A percentile compares a stretch with the other conserved stretches of the same genome.
These are phyloP conservation scores for Dendrolimus pini DNA, from an alignment of 2,888 invertebrate genomes.

Conservation along the genomic window DNA sequence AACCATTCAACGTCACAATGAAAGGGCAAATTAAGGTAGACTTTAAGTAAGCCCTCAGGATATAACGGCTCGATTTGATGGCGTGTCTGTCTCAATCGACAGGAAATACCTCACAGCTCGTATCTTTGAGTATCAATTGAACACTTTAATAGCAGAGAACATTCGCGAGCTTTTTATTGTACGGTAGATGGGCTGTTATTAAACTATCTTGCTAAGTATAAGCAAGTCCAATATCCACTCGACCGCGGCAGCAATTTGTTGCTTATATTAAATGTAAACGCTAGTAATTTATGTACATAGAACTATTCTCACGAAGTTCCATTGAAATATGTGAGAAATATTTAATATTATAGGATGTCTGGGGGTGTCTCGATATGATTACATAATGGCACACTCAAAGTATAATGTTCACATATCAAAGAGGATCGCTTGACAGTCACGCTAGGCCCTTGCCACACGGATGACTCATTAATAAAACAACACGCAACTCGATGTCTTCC, in stretches of 20 bases:
- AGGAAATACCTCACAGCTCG: neutral
- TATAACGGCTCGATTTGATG: neutral
- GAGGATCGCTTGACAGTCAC: constrained; percentile 23
- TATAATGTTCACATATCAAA: constrained; percentile 4
- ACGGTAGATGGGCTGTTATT: too few relatives aligned
- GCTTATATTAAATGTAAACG: too few relatives aligned
- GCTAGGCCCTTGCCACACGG: constrained; percentile 19
- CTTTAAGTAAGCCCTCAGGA: neutral
- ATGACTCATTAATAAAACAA: constrained; percentile 37
- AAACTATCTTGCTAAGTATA: too few relatives aligned
- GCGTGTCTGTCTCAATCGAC: neutral
- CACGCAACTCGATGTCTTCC: constrained; percentile 10
- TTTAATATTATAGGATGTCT: neutral
- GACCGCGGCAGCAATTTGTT: too few relatives aligned
- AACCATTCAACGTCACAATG: neutral
- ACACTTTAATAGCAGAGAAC: too few relatives aligned
- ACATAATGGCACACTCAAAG: neutral
- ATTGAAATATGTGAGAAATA: neutral
- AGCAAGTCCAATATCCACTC: too few relatives aligned
- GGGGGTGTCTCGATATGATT: neutral
- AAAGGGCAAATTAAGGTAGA: neutral
- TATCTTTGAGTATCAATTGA: neutral
- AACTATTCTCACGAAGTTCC: neutral
- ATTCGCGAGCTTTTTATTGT: too few relatives aligned
- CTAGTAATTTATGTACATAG: neutral